Evolutionary conservation across 1,140 invertebrate species (phyloP).

Genomic region (Platyscapa corneri): DNA sequence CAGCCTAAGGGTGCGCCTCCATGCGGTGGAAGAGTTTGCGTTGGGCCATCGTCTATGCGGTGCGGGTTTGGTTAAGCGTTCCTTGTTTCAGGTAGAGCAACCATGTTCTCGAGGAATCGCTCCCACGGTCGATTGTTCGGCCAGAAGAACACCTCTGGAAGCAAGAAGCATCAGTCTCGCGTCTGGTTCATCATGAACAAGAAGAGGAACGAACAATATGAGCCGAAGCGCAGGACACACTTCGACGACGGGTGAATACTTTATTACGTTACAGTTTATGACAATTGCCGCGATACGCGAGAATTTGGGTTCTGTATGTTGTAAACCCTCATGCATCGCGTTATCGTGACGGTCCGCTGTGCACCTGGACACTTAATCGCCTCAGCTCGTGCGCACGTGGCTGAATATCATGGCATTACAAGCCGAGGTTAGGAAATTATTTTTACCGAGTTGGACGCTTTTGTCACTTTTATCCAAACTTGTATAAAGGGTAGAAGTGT

Average conservation of each 20-base stretch:
- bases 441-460: neutral
- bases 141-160: neutral
- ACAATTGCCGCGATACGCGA: no score
- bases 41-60: neutral
- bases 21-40: neutral
- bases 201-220: slow-evolving; percentile 13
- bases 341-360: neutral
- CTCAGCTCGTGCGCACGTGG: neutral
- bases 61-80: neutral
- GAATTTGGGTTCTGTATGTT: neutral
- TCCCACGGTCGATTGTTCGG: slow-evolving; percentile 13
- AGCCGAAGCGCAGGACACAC: neutral
- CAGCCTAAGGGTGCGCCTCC: neutral
- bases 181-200: slow-evolving; percentile 33
- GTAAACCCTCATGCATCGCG: neutral
- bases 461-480: neutral
- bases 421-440: neutral
- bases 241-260: neutral
- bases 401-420: neutral
- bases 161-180: slow-evolving; percentile 24
- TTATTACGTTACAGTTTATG: neutral
- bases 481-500: neutral
- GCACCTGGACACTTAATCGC: neutral
- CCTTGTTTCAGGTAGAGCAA: neutral
- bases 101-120: slow-evolving; percentile 24